phyloP scores from a whole-genome alignment of 2,888 invertebrate genomes.

The Apotomis betuletana region DNA sequence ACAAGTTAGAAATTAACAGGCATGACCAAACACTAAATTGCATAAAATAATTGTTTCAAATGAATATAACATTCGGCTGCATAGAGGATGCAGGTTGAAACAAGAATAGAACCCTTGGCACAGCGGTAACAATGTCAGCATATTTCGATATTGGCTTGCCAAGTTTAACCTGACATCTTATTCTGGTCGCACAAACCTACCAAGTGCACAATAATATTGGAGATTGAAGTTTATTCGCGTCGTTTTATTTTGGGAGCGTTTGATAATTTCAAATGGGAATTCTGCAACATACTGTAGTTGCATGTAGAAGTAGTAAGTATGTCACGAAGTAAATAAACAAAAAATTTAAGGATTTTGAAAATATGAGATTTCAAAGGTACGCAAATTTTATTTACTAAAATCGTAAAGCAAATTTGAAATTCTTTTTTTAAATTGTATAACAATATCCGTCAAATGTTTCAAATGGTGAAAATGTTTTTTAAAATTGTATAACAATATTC shows the following conservation, averaged over 20 bases:
- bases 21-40: constrained; percentile 6
- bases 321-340: too few species aligned
- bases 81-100: constrained; percentile 48
- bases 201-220: constrained; percentile 46
- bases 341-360: too few species aligned
- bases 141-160: constrained; percentile 68
- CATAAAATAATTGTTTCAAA: constrained; percentile 36
- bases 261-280: neutral
- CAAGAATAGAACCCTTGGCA: constrained; percentile 53
- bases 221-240: constrained; percentile 9
- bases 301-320: too few species aligned
- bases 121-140: constrained; percentile 62
- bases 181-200: constrained; percentile 59
- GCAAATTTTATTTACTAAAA: too few species aligned
- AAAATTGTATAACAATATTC: too few species aligned
- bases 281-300: too few species aligned
- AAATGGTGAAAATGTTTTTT: too few species aligned
- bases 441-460: too few species aligned
- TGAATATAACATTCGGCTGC: constrained; percentile 27
- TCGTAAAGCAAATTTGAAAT: too few species aligned
- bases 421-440: too few species aligned
- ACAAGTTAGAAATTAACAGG: neutral
- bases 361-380: too few species aligned
- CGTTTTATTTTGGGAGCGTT: neutral
- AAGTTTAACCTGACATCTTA: constrained; percentile 65